Percentiles rank a stretch among this genome's conserved stretches.
These are phyloP conservation scores for Stichopus chloronotus DNA, from an alignment of 35 echinoderm and acorn worm genomes.

Conservation along the genomic window DNA sequence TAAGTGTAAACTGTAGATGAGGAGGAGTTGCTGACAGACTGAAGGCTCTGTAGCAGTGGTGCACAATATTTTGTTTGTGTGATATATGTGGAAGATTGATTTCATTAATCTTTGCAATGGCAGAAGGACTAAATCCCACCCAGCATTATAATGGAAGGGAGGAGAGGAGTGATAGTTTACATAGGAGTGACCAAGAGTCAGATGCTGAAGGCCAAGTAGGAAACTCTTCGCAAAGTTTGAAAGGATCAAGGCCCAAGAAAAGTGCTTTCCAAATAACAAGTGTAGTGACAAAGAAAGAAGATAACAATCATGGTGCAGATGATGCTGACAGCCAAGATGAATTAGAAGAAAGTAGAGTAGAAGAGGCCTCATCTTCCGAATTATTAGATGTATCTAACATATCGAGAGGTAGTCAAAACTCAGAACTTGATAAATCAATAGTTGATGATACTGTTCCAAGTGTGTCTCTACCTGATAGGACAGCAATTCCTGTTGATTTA, in stretches of 20 bases:
- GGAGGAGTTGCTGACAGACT: neutral
- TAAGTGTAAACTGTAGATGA: constrained; percentile 25
- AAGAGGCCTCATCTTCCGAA: constrained; percentile 89
- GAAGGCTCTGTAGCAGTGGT: neutral
- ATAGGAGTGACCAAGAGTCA: constrained; percentile 48
- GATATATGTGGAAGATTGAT: constrained; percentile 8
- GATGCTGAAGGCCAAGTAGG: constrained; percentile 48
- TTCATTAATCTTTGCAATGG: constrained; percentile 20
- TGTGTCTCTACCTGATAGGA: constrained; percentile 44
- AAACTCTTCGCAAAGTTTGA: constrained; percentile 32
- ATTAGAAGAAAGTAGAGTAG: constrained; percentile 91
- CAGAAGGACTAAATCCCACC: constrained; percentile 30
- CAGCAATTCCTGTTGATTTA: constrained; percentile 28
- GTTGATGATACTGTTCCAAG: constrained; percentile 60
- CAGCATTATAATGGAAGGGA: constrained; percentile 58
- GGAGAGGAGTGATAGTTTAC: constrained; percentile 36
- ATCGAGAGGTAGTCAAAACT: constrained; percentile 77
- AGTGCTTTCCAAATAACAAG: constrained; percentile 99
- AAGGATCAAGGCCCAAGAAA: constrained; percentile 70
- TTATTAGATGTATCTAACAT: constrained; percentile 73
- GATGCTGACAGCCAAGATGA: constrained; percentile 96
- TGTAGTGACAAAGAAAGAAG: constrained; percentile 69
- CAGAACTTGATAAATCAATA: constrained; percentile 69
- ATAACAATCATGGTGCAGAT: constrained; percentile 63
- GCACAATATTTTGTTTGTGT: neutral